These are phyloP conservation scores for Eucidaris tribuloides DNA, from an alignment of 35 echinoderm and acorn worm species.

Conservation along the genomic window DNA sequence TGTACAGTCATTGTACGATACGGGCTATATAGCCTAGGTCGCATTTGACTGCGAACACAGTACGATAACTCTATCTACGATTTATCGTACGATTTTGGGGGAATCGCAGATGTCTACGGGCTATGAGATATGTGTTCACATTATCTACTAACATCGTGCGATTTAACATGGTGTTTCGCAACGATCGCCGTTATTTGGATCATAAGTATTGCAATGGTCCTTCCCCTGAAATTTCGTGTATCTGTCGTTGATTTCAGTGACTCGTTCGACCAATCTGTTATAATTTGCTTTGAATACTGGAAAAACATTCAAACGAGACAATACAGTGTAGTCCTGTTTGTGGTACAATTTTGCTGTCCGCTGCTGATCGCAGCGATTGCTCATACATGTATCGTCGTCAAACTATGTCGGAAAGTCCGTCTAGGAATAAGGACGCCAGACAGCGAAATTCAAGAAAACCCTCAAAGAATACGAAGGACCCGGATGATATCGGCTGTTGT, in stretches of 20 bases:
- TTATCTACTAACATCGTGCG: slow-evolving; percentile 66
- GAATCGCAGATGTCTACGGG: too few species aligned
- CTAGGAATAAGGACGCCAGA: slow-evolving; percentile 67
- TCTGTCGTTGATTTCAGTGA: slow-evolving; percentile 29
- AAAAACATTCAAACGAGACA: background rate
- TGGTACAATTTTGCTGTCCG: slow-evolving; percentile 77
- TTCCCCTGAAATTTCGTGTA: slow-evolving; percentile 49
- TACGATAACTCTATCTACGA: too few species aligned
- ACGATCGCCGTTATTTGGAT: slow-evolving; percentile 79
- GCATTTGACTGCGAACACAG: too few species aligned
- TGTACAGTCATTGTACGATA: too few species aligned
- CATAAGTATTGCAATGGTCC: slow-evolving; percentile 47
- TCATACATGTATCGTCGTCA: slow-evolving; percentile 69
- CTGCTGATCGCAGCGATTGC: slow-evolving; percentile 66
- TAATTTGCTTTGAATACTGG: slow-evolving; percentile 41
- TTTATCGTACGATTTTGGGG: too few species aligned
- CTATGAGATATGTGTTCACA: too few species aligned
- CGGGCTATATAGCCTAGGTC: too few species aligned
- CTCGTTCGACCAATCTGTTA: background rate
- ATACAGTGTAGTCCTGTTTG: slow-evolving; percentile 67
- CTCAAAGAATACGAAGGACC: slow-evolving; percentile 62
- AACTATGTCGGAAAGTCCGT: slow-evolving; percentile 66
- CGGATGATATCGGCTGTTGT: slow-evolving; percentile 91
- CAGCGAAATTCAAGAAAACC: slow-evolving; percentile 62
- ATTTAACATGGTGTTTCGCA: slow-evolving; percentile 47